Evolutionary conservation across 2,113 vertebrate species (phyloP).

Genomic region (Megaceryle maxima): DNA sequence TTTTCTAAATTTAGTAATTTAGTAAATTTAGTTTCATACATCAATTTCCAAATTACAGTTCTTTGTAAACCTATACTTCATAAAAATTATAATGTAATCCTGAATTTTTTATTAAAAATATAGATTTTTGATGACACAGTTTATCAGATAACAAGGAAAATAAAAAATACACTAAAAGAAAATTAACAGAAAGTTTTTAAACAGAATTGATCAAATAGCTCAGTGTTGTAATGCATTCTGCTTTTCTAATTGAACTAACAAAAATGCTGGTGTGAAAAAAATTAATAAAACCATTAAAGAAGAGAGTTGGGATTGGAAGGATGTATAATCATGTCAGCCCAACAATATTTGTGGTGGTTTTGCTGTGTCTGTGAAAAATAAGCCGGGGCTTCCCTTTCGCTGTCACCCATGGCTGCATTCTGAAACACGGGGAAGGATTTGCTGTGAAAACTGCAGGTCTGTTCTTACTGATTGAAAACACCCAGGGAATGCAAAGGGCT

Average conservation of each 20-base stretch:
- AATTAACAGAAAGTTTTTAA: neutral
- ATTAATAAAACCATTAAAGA: neutral
- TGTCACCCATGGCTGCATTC: neutral
- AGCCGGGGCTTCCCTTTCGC: neutral
- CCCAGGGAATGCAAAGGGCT: neutral
- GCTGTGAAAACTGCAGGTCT: neutral
- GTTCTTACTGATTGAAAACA: neutral
- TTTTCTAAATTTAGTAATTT: too few species aligned
- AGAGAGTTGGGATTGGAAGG: neutral
- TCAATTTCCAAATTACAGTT: neutral
- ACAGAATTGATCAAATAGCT: neutral
- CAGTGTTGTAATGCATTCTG: neutral
- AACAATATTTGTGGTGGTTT: neutral
- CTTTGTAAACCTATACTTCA: neutral
- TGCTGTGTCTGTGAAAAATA: neutral
- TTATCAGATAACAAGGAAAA: neutral
- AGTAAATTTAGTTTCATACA: neutral
- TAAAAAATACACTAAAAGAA: neutral
- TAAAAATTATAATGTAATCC: neutral
- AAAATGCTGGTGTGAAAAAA: neutral
- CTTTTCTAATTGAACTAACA: neutral
- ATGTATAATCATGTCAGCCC: neutral
- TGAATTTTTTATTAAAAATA: neutral
- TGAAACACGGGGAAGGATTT: conserved; percentile 1
- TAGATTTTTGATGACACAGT: neutral